These are phyloP conservation scores for Synodontis membranacea DNA, from an alignment of 2,113 vertebrate genomes.

Conservation along the genomic window DNA sequence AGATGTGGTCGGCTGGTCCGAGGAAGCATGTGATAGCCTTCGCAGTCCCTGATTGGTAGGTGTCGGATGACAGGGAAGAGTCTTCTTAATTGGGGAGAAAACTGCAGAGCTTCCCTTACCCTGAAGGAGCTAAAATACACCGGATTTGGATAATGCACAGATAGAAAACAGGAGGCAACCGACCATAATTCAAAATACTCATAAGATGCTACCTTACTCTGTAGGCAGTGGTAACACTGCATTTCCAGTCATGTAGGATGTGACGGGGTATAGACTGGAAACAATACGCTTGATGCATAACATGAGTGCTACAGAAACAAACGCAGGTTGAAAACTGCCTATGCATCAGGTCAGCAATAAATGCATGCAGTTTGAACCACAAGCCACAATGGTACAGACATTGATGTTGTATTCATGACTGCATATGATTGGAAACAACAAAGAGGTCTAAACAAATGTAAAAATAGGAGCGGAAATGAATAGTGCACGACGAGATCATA, in stretches of 20 bases:
- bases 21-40: no score
- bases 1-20: no score
- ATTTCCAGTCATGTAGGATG: constrained; percentile 4
- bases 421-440: neutral
- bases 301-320: neutral
- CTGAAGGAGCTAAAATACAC: constrained; percentile 4
- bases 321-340: neutral
- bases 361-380: neutral
- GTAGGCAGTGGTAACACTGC: neutral
- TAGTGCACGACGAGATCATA: neutral
- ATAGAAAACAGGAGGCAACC: neutral
- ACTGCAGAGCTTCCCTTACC: constrained; percentile 14
- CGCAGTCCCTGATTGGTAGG: no score
- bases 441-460: neutral
- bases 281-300: neutral
- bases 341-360: neutral
- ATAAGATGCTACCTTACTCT: neutral
- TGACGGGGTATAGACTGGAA: neutral
- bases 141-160: neutral
- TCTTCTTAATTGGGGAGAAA: no score
- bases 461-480: neutral
- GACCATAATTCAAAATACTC: neutral
- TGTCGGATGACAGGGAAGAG: no score
- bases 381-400: neutral
- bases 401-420: neutral